Conservation (phyloP, 2,888 invertebrate species). For the Heliconius aoede region DNA sequence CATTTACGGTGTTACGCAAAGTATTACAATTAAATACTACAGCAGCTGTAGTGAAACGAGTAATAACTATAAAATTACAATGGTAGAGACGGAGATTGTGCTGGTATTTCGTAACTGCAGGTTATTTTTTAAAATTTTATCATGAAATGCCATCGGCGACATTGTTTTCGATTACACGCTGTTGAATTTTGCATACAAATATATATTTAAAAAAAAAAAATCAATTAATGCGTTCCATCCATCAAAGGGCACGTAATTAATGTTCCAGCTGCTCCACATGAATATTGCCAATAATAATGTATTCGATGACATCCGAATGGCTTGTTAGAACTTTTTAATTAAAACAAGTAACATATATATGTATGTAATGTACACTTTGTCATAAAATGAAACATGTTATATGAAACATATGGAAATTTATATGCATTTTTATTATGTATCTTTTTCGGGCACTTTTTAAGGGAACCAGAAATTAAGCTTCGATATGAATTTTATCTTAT, state of each 20-base stretch:
- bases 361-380: not conserved
- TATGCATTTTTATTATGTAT: too few relatives aligned
- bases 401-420: not conserved
- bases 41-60: slow-evolving; percentile 3
- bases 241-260: slow-evolving; percentile 30
- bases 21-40: not conserved
- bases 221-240: slow-evolving; percentile 31
- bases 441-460: not conserved
- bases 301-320: slow-evolving; percentile 7
- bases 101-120: slow-evolving; percentile 11
- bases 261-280: slow-evolving; percentile 21
- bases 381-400: not conserved
- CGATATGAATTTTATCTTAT: too few relatives aligned
- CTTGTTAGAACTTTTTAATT: slow-evolving; percentile 21
- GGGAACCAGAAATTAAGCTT: too few relatives aligned
- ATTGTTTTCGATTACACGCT: slow-evolving; percentile 31
- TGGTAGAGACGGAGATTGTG: slow-evolving; percentile 18
- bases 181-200: slow-evolving; percentile 22
- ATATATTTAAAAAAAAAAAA: slow-evolving; percentile 23
- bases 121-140: slow-evolving; percentile 22
- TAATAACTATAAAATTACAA: slow-evolving; percentile 9
- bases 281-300: slow-evolving; percentile 10
- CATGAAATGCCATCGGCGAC: slow-evolving; percentile 27
- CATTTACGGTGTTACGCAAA: not conserved
- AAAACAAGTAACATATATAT: not conserved